phyloP scores from a whole-genome alignment of 2,113 vertebrate species.

The Oryzias melastigma region DNA sequence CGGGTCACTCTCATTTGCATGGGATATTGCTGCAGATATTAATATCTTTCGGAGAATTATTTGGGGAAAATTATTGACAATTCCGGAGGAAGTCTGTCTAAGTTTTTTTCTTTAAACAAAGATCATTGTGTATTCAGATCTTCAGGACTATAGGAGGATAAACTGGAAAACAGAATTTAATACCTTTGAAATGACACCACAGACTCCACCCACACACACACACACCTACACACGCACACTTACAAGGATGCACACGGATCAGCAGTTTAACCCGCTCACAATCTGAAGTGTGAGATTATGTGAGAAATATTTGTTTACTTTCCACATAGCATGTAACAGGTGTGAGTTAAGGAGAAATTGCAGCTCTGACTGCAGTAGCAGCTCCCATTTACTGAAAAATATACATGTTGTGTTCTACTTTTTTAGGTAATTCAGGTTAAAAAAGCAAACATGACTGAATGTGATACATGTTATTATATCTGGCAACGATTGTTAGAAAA shows the following conservation, averaged over 20 bases:
- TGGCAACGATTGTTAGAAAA: not conserved
- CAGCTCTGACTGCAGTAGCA: too few relatives aligned
- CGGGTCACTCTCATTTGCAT: not conserved
- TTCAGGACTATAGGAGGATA: constrained; percentile 33
- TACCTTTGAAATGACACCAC: constrained; percentile 39
- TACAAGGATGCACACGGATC: constrained; percentile 13
- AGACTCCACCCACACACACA: constrained; percentile 43
- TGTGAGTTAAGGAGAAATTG: not conserved
- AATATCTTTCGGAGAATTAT: not conserved
- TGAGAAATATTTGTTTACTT: constrained; percentile 56
- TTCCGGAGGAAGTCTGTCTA: constrained; percentile 2
- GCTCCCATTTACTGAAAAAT: too few relatives aligned
- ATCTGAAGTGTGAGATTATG: constrained; percentile 61
- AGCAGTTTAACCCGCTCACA: constrained; percentile 42
- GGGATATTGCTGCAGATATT: not conserved
- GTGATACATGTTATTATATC: not conserved
- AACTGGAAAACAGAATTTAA: constrained; percentile 36
- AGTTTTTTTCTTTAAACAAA: not conserved
- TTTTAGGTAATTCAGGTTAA: too few relatives aligned
- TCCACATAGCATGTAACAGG: constrained; percentile 43
- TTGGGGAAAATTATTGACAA: too few relatives aligned
- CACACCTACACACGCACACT: constrained; percentile 34
- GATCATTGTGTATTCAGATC: constrained; percentile 22
- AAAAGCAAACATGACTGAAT: too few relatives aligned
- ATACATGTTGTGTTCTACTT: too few relatives aligned